Conservation (phyloP, 2,797 vertebrate species). For the Arrhamphus sclerolepis region DNA sequence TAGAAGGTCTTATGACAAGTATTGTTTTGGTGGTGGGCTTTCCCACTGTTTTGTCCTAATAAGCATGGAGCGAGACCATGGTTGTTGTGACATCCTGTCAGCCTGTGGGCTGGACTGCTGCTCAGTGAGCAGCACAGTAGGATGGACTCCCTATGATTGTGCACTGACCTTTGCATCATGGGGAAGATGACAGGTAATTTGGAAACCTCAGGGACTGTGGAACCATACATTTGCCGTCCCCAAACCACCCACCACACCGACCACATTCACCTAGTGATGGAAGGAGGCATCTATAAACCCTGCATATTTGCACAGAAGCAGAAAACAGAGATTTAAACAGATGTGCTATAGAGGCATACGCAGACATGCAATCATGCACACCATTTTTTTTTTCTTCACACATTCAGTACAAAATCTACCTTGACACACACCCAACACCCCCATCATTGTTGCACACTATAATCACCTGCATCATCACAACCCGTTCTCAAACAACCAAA, state of each 20-base stretch:
- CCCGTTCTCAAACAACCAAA: constrained; percentile 64
- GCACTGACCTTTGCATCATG: constrained; percentile 86
- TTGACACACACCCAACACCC: constrained; percentile 38
- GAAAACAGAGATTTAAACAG: constrained; percentile 12
- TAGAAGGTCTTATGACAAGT: constrained; percentile 64
- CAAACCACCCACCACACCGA: constrained; percentile 50
- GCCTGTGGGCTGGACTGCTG: constrained; percentile 74
- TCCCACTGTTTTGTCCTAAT: constrained; percentile 74
- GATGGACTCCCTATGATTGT: constrained; percentile 76
- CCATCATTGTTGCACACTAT: constrained; percentile 53
- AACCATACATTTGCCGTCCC: constrained; percentile 67
- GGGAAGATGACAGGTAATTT: constrained; percentile 88
- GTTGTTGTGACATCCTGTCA: constrained; percentile 79
- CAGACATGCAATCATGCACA: constrained; percentile 28
- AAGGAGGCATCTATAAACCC: constrained; percentile 11
- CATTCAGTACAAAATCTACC: constrained; percentile 12
- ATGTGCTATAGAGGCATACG: constrained; percentile 13
- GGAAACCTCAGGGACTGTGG: constrained; percentile 77
- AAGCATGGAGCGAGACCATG: constrained; percentile 59
- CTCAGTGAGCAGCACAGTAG: constrained; percentile 66
- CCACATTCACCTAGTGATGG: constrained; percentile 59
- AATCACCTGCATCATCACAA: constrained; percentile 74
- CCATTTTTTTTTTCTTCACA: constrained; percentile 34
- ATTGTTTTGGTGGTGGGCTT: constrained; percentile 46
- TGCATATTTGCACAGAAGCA: neutral